Conservation (phyloP, 2,797 vertebrate genomes). For the Esox lucius region DNA sequence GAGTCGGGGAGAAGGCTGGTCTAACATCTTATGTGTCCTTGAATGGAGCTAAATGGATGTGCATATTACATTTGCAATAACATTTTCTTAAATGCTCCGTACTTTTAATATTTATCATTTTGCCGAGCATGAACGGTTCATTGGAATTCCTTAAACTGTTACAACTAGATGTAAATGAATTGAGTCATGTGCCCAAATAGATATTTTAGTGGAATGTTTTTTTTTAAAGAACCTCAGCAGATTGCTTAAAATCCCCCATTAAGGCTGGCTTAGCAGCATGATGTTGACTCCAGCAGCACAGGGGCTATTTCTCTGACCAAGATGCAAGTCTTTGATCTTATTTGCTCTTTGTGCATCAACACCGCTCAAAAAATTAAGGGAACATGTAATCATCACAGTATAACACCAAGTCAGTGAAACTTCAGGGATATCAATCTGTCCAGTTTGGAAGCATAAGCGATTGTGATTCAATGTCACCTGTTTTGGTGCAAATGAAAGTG, state of each 20-base stretch:
- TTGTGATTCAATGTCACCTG: too few relatives aligned
- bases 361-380: too few relatives aligned
- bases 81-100: neutral
- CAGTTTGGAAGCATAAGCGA: too few relatives aligned
- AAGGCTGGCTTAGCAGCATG: neutral
- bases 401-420: too few relatives aligned
- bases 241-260: neutral
- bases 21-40: neutral
- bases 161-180: neutral
- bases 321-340: too few relatives aligned
- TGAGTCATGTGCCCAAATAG: neutral
- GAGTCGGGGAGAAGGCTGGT: neutral
- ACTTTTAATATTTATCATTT: constrained; percentile 2
- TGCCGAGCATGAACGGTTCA: neutral
- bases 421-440: too few relatives aligned
- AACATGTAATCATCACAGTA: too few relatives aligned
- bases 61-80: neutral
- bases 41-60: neutral
- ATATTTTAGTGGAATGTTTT: neutral
- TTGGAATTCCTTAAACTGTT: neutral
- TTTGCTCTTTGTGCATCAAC: too few relatives aligned
- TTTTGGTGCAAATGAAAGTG: too few relatives aligned
- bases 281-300: neutral
- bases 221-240: too few relatives aligned
- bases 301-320: too few relatives aligned